Conservation (phyloP, 2,797 vertebrate genomes). For the Xyrichtys novacula region DNA sequence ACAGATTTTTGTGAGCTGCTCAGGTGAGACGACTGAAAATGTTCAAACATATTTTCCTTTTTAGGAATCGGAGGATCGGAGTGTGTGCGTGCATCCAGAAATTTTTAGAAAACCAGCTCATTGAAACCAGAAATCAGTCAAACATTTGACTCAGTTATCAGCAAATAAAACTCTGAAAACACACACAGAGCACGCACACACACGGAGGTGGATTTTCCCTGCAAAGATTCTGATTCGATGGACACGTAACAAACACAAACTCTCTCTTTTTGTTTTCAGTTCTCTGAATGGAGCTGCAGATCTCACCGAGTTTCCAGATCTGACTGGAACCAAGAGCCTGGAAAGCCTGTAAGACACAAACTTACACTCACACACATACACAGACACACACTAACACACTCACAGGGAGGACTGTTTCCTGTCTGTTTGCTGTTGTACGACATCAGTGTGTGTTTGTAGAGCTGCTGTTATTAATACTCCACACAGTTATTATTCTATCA, state of each 20-base stretch:
- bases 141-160: too few species aligned
- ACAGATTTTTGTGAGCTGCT: too few species aligned
- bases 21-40: too few species aligned
- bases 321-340: conserved; percentile 91
- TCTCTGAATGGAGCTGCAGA: conserved; percentile 94
- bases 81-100: too few species aligned
- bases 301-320: conserved; percentile 92
- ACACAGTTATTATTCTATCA: conserved; percentile 52
- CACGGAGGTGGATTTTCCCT: not conserved
- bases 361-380: conserved; percentile 25
- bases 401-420: conserved; percentile 34
- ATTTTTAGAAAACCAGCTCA: too few species aligned
- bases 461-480: conserved; percentile 32
- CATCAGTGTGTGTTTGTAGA: conserved; percentile 41
- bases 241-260: not conserved
- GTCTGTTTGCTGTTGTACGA: conserved; percentile 54
- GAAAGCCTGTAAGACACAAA: conserved; percentile 91
- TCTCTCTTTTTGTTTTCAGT: conserved; percentile 78
- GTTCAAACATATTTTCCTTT: too few species aligned
- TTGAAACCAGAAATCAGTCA: too few species aligned
- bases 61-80: too few species aligned
- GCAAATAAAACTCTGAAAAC: too few species aligned
- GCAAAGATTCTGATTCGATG: not conserved
- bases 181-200: too few species aligned
- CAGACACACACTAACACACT: conserved; percentile 26